These are phyloP conservation scores for Aporrectodea caliginosa DNA, from an alignment of 1,140 invertebrate species.

Conservation along the genomic window DNA sequence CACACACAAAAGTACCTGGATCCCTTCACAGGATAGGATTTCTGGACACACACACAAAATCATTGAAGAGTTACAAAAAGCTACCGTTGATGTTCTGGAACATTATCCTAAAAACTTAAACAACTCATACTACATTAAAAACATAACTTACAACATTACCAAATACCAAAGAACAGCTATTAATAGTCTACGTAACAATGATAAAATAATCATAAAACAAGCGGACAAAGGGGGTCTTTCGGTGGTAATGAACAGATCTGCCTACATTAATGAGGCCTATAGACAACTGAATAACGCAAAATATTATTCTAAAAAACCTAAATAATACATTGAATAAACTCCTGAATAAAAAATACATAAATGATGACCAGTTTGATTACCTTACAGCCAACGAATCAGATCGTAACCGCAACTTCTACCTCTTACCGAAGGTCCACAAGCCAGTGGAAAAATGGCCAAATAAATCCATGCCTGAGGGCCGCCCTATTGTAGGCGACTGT, in stretches of 20 bases:
- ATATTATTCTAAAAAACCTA: neutral
- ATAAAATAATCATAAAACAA: slow-evolving; percentile 1
- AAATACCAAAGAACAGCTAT: neutral
- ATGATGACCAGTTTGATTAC: neutral
- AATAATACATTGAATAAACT: neutral
- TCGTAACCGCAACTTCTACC: neutral
- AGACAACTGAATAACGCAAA: neutral
- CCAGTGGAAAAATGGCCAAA: neutral
- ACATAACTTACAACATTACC: too few species aligned
- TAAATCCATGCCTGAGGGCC: neutral
- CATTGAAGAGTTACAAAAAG: too few species aligned
- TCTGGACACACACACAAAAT: too few species aligned
- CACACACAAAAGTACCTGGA: too few species aligned
- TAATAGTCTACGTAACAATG: neutral
- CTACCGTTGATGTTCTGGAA: too few species aligned
- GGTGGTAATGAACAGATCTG: neutral
- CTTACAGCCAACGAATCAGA: neutral
- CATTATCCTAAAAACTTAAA: too few species aligned
- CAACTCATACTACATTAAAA: too few species aligned
- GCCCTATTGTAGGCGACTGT: slow-evolving; percentile 11
- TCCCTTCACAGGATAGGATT: too few species aligned
- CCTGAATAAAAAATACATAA: neutral
- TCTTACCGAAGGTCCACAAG: slow-evolving; percentile 21
- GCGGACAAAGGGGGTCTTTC: neutral
- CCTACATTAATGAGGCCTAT: neutral